Conservation (phyloP, 1,140 invertebrate species). For the Agrypnia vestita region DNA sequence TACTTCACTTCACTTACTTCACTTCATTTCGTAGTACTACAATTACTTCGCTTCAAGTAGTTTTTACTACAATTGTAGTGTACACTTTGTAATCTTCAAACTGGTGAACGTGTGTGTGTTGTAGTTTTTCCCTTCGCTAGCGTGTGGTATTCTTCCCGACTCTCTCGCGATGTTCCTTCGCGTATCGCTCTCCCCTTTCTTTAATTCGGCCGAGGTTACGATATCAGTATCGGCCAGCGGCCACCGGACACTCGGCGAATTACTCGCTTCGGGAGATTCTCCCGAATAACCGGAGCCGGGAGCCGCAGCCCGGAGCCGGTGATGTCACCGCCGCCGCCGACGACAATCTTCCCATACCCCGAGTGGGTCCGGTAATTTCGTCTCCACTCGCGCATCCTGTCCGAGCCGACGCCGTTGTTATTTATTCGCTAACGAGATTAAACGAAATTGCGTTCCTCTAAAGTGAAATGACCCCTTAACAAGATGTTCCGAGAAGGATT, state of each 20-base stretch:
- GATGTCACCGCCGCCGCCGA: constrained; percentile 31
- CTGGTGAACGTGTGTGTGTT: too few relatives aligned
- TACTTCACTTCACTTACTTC: too few relatives aligned
- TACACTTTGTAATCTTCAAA: too few relatives aligned
- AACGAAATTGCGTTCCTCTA: constrained; percentile 60
- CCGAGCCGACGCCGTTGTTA: constrained; percentile 50
- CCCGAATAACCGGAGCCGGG: background rate
- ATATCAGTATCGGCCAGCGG: too few relatives aligned
- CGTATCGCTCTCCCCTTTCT: background rate
- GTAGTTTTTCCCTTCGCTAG: too few relatives aligned
- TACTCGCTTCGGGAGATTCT: constrained; percentile 9
- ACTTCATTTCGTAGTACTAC: too few relatives aligned
- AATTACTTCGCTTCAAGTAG: too few relatives aligned
- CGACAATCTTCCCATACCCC: constrained; percentile 1
- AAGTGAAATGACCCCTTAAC: constrained; percentile 62
- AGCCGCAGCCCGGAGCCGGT: background rate
- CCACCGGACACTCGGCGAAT: constrained; percentile 27
- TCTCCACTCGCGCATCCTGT: constrained; percentile 54
- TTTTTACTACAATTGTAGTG: too few relatives aligned
- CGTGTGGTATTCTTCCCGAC: background rate
- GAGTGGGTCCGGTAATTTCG: constrained; percentile 39
- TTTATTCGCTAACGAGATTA: constrained; percentile 61
- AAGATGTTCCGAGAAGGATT: constrained; percentile 61
- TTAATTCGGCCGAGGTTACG: background rate
- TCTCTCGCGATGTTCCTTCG: background rate